Evolutionary conservation across 2,888 invertebrate species (phyloP).

Genomic region (Harpagoxenus sublaevis): DNA sequence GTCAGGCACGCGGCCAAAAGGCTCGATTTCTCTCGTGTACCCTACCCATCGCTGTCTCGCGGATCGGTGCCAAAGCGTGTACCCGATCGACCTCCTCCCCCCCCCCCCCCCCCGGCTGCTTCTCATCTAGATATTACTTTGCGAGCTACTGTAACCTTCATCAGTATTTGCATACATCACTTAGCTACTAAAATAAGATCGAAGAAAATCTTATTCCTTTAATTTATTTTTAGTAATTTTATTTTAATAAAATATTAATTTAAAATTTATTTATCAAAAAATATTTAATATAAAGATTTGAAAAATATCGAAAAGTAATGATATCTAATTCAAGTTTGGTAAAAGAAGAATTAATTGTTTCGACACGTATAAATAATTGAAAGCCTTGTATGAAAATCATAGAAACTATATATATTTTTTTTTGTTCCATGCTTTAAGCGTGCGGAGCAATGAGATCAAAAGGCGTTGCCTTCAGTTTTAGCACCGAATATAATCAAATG

Average conservation of each 20-base stretch:
- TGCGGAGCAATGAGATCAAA: conserved; percentile 18
- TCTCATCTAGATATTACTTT: conserved; percentile 21
- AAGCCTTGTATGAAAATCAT: background rate
- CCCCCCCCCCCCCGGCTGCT: background rate
- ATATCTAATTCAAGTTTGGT: background rate
- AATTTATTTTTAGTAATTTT: background rate
- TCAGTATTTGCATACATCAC: background rate
- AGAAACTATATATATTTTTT: conserved; percentile 21
- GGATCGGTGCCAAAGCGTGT: conserved; percentile 66
- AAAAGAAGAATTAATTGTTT: background rate
- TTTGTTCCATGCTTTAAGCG: conserved; percentile 31
- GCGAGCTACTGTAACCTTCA: background rate
- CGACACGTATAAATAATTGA: background rate
- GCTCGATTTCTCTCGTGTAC: conserved; percentile 68
- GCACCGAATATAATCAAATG: conserved; percentile 33
- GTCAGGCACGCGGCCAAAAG: conserved; percentile 75
- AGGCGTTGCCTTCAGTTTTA: conserved; percentile 28
- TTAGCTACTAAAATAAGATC: background rate
- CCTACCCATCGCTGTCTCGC: conserved; percentile 33
- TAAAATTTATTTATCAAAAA: background rate
- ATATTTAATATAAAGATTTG: background rate
- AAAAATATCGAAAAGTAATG: background rate
- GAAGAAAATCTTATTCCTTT: background rate
- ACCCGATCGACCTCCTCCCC: background rate
- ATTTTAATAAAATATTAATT: background rate